A percentile compares a stretch with the other conserved stretches of the same genome.
phyloP scores from a whole-genome alignment of 2,888 invertebrate genomes.

The Neoitamus cyanurus region DNA sequence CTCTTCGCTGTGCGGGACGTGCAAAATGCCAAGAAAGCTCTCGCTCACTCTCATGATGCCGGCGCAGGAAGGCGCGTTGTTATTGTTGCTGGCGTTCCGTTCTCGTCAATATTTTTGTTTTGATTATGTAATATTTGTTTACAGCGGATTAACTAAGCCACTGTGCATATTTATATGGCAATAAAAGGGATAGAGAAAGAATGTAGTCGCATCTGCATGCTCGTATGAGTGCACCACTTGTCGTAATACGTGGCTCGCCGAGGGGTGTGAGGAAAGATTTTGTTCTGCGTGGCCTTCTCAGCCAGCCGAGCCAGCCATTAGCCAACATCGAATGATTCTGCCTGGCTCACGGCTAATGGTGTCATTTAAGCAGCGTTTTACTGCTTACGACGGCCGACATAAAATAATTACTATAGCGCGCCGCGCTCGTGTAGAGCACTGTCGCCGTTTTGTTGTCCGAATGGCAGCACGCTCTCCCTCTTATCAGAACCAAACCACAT shows the following conservation, averaged over 20 bases:
- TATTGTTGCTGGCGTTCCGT: not conserved
- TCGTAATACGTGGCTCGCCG: not conserved
- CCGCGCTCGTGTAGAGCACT: not conserved
- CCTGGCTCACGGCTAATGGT: slow-evolving; percentile 2
- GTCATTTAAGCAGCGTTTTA: slow-evolving; percentile 22
- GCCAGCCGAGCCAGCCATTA: not conserved
- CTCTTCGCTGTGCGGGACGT: not conserved
- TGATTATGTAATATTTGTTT: slow-evolving; percentile 52
- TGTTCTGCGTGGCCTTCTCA: slow-evolving; percentile 15
- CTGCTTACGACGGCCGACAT: slow-evolving; percentile 23
- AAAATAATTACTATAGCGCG: slow-evolving; percentile 11
- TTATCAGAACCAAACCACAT: not conserved
- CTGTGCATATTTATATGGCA: slow-evolving; percentile 23
- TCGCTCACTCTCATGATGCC: not conserved
- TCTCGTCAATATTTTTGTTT: slow-evolving; percentile 14
- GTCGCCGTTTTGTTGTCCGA: not conserved
- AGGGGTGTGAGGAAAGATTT: not conserved
- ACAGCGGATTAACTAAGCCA: slow-evolving; percentile 48
- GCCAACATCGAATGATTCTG: slow-evolving; percentile 4
- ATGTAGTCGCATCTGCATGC: not conserved
- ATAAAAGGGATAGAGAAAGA: slow-evolving; percentile 30
- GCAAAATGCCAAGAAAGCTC: not conserved
- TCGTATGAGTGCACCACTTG: not conserved
- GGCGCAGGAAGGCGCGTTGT: not conserved
- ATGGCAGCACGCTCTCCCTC: not conserved